Percentiles rank a stretch among this genome's conserved stretches.
phyloP scores from a whole-genome alignment of 2,797 vertebrate species.

The Sebastiscus albofasciatus region DNA sequence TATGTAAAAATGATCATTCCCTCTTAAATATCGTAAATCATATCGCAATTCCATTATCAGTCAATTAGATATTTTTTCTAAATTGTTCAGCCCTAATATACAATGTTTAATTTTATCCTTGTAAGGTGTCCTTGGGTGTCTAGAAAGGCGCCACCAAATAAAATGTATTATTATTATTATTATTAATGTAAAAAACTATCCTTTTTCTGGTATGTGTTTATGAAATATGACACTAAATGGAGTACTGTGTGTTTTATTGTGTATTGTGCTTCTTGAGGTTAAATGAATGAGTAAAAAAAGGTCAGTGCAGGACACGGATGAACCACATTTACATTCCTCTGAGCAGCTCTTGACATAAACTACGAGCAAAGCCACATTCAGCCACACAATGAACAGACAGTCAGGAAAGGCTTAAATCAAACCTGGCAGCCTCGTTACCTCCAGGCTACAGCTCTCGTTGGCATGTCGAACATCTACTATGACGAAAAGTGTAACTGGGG shows the following conservation, averaged over 20 bases:
- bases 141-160: too few relatives aligned
- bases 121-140: too few relatives aligned
- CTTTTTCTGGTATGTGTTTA: neutral
- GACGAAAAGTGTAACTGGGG: constrained; percentile 21
- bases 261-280: neutral
- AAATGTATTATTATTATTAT: too few relatives aligned
- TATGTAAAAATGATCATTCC: too few relatives aligned
- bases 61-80: too few relatives aligned
- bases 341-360: constrained; percentile 4
- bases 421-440: constrained; percentile 38
- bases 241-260: neutral
- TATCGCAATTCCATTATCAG: too few relatives aligned
- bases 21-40: too few relatives aligned
- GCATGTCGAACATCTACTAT: constrained; percentile 2
- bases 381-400: constrained; percentile 13
- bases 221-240: neutral
- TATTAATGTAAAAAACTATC: too few relatives aligned
- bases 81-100: too few relatives aligned
- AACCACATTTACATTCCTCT: constrained; percentile 17
- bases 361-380: neutral
- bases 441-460: constrained; percentile 26
- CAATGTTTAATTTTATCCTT: too few relatives aligned
- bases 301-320: constrained; percentile 27
- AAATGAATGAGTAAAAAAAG: neutral
- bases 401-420: constrained; percentile 41